A percentile compares a stretch with the other conserved stretches of the same genome.
Conservation (phyloP, 2,113 vertebrate species). For the Phoenicopterus ruber region DNA sequence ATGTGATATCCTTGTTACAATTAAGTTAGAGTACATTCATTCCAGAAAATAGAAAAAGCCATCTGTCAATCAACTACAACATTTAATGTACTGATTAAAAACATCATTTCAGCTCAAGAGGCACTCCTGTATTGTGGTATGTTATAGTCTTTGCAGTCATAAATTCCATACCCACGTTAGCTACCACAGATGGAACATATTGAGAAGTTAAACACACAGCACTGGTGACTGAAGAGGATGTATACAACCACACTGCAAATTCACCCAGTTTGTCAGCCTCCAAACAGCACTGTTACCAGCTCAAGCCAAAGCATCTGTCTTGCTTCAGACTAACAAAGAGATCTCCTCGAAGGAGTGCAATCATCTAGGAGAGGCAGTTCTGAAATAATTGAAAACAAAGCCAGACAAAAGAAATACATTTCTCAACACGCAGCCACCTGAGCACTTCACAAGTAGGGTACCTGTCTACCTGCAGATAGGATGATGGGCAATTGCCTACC, state of each 20-base stretch:
- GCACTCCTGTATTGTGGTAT: conserved; percentile 41
- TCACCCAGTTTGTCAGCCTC: conserved; percentile 51
- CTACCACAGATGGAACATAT: conserved; percentile 48
- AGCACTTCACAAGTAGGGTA: background rate
- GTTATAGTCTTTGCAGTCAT: conserved; percentile 31
- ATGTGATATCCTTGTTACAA: background rate
- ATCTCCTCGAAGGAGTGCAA: background rate
- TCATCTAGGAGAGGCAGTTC: background rate
- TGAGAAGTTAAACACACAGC: conserved; percentile 44
- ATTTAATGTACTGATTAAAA: conserved; percentile 56
- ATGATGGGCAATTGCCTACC: background rate
- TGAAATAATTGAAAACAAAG: background rate
- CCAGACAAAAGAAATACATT: background rate
- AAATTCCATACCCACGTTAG: conserved; percentile 42
- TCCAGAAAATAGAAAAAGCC: conserved; percentile 24
- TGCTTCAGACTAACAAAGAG: conserved; percentile 5
- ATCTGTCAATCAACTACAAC: conserved; percentile 49
- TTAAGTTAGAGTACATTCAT: conserved; percentile 17
- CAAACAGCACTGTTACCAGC: conserved; percentile 37
- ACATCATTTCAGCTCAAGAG: conserved; percentile 45
- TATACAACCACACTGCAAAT: conserved; percentile 41
- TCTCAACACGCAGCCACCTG: background rate
- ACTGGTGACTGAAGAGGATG: conserved; percentile 34
- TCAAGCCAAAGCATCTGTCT: conserved; percentile 57
- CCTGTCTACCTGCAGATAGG: background rate